These are phyloP conservation scores for Ptychadena robeensis DNA, from an alignment of 2,797 vertebrate genomes.

Conservation along the genomic window DNA sequence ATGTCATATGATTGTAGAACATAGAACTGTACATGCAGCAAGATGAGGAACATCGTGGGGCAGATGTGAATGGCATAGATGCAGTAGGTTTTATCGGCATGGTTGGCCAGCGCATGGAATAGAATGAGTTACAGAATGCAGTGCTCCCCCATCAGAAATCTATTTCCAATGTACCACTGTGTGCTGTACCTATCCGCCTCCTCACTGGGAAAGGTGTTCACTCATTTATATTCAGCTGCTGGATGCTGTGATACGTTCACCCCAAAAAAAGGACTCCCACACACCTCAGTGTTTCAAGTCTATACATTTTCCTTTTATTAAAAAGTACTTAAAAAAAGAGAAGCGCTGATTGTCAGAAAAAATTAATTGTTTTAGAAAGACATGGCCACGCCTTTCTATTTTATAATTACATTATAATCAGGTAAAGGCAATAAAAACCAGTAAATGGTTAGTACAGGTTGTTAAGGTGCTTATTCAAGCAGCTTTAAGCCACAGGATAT, in stretches of 20 bases:
- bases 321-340: no score
- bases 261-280: slow-evolving; percentile 18
- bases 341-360: not conserved
- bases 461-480: no score
- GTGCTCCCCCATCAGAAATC: slow-evolving; percentile 8
- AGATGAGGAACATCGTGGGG: no score
- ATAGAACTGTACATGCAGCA: no score
- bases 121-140: slow-evolving; percentile 10
- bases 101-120: not conserved
- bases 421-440: no score
- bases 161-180: slow-evolving; percentile 37
- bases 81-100: no score
- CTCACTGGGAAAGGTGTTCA: slow-evolving; percentile 44
- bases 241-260: slow-evolving; percentile 14
- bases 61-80: no score
- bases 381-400: not conserved
- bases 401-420: no score
- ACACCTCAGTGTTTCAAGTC: slow-evolving; percentile 28
- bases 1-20: no score
- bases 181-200: slow-evolving; percentile 45
- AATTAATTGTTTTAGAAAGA: not conserved
- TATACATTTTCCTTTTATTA: slow-evolving; percentile 3
- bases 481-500: no score
- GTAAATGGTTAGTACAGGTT: no score
- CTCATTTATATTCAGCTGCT: slow-evolving; percentile 31